Evolutionary conservation across 2,113 vertebrate species (phyloP), one percentile per base, ranked within the genome.

Genomic region (Menura novaehollandiae): DNA sequence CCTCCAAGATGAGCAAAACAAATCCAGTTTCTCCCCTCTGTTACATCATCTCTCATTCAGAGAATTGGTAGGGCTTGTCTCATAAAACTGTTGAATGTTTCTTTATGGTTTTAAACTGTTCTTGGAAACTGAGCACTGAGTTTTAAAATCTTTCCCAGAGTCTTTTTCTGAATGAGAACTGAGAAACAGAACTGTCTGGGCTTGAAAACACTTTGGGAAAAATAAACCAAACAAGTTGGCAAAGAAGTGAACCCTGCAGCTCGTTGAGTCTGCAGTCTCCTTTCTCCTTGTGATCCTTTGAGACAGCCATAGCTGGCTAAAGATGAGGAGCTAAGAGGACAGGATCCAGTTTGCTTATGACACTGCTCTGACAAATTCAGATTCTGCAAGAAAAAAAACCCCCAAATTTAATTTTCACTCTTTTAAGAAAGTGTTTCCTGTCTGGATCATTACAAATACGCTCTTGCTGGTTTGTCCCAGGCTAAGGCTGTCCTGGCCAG

Each of bases 131-230:
- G 41, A 89, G 39, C n/a, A 32, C 53, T 53, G 37, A 81, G 27
- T 79, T 95, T 52, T 63, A 69, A 76, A 91, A 74, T 47, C 32
- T 91, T 97, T 91, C 77, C 46, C 7, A 9, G 24, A 62, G 28
- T 55, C 27, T 46, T 32, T 68, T 68, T 18, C 8, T 84, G 39
- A 88, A 81, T 71, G n/a, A 67, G 26, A 71, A 27, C 33, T 4
- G 35, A 60, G 67, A 58, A 94, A 71, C 49, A 49, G 59, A 93
- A 59, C 44, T 73, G 3, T 30, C 17, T 77, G 30, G 27, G 32
- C 92, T 88, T 75, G 85, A 74, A 92, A 84, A 73, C 28, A 11
- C 59, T 46, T 78, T 26, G 59, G 71, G 11, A 41, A 55, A 86
- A 47, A 43, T n/a, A n/a, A 68, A n/a, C 12, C 15, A 22, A 68